Evolutionary conservation across 2,113 vertebrate species (phyloP), one percentile per base, ranked within the genome.

Genomic region (Barbus barbus): DNA sequence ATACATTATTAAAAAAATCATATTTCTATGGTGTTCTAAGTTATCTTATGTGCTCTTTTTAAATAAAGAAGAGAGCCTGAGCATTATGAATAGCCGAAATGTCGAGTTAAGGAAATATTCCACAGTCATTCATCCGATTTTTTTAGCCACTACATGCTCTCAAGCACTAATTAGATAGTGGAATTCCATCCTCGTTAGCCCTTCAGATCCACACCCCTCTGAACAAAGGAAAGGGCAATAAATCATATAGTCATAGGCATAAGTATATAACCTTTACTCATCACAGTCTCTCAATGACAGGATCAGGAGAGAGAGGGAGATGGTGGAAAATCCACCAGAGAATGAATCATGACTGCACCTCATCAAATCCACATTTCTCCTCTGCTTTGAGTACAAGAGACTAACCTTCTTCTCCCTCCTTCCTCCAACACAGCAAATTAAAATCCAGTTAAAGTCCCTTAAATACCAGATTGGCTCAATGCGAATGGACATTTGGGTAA

Each of bases 261-360:
- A 60, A 82, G 74, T 65, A 82, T 82, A 36, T 84, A 81, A 87
- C 83, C 83, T 87, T 87, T 82, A 75, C 74, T 56, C 41, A 63
- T 65, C 22, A 36, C 20, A 73, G 44, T 72, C 81, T 83, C 75
- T 86, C 76, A 60, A 26, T 75, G 69, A 67, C 36, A 60, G 72
- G 71, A 84, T 76, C 41, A 53, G 60, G 82, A 73, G 41, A 65
- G 69, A 74, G 77, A 65, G 56, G 38, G 20, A 74, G 77, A 84
- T 77, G 67, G 60, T 56, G 31, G 22, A 36, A 78, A 53, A 76
- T 67, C 56, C 60, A 75, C 11, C 11, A 53, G 72, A 75, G 60
- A 81, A 69, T 82, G 84, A 86, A 69, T 82, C 72, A 82, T 75
- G 72, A 82, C 71, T 86, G 72, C 78, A 86, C 71, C 79, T 82